Evolutionary conservation across 2,888 invertebrate species (phyloP), one percentile per base, ranked within the genome.

Genomic region (Acanthosoma haemorrhoidale): DNA sequence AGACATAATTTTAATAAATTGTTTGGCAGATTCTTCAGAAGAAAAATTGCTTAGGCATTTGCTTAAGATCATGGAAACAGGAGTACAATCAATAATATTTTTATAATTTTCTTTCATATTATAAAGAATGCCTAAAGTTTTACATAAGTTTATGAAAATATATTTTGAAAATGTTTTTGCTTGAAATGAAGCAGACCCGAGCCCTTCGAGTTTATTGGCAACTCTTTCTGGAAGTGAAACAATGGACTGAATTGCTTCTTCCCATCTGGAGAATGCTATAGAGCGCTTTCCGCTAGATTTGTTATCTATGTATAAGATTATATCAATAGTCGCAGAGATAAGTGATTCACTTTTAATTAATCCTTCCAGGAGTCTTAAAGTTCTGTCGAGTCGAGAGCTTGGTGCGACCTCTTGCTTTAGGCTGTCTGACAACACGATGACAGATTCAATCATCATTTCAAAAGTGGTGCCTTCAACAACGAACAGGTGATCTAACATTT

Each of bases 151-250:
- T 72, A 84, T 84, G 25, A 85, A 79, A 0, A 91, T 76, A 51
- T 85, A 79, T 67, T 83, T 85, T 0, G 85, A 81, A 77, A 85
- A 91, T 21, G 81, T 81, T 15, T 83, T 81, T 0, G 84, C 81
- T 0, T 83, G 79, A 77, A 89, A 90, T 16, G 83, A 81, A 71
- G 83, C 81, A 0, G 86, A 84, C 4, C 85, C 81, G 32, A 84
- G 80, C 1, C 80, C 81, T 72, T 85, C 80, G 31, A 87, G 75
- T 75, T 83, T 83, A 77, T 93, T 93, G 8, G 90, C 89, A 43
- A 92, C 80, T 74, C 88, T 81, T 75, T 83, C 86, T 0, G 92
- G 91, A 64, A 92, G 76, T 2, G 89, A 88, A 6, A 86, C 80
- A 66, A 91, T 76, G 59, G 85, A 76, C 76, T 51, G 51, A 13